Base-by-base conservation (phyloP, 1,140 invertebrate species). In the Helicorthomorpha holstii region DNA sequence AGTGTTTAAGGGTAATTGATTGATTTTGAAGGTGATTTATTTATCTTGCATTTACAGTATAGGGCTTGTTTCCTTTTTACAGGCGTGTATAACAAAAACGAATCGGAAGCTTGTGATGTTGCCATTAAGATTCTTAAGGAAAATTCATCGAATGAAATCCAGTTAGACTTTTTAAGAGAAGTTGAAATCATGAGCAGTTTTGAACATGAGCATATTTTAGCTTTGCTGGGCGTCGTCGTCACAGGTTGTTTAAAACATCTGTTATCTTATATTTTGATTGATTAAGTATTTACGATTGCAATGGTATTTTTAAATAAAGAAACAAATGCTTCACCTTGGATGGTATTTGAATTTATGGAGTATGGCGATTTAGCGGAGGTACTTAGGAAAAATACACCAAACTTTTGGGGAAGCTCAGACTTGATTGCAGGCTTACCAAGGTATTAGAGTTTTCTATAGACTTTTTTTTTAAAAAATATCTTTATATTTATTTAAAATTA, bases 261-360 rank as follows among this genome's bases (percentile, higher is more conserved):
- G 49, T 43, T 29, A 25, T 34, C 10, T 41, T 43, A 23, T 25
- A 34, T 34, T 34, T 34, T 34, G 29, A 34, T 34, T 34, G 29
- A 10, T 48, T 7, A 14, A 22, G 47, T 23, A 49, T 29, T 49
- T 4, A n/a, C 12, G 10, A 24, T 12, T 48, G 10, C 25, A 27
- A 27, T 23, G 7, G 47, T 23, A 1, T 12, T 21, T 22, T 41
- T 53, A 1, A 7, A 64, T 69, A 60, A 69, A 79, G 85, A 84
- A 48, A 70, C 70, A 1, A 73, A 67, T 7, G 73, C 76, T 26
- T 80, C 75, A 55, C 88, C 87, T 0, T 91, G 85, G 78, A 90
- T 93, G 85, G 77, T 94, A 1, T 94, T 92, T 63, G 88, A 94
- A 63, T 92, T 80, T 60, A 94, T 94, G 89, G 75, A 81, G 21